These are phyloP conservation scores for Megalops atlanticus DNA, from an alignment of 2,113 vertebrate genomes.

Conservation along the genomic window DNA sequence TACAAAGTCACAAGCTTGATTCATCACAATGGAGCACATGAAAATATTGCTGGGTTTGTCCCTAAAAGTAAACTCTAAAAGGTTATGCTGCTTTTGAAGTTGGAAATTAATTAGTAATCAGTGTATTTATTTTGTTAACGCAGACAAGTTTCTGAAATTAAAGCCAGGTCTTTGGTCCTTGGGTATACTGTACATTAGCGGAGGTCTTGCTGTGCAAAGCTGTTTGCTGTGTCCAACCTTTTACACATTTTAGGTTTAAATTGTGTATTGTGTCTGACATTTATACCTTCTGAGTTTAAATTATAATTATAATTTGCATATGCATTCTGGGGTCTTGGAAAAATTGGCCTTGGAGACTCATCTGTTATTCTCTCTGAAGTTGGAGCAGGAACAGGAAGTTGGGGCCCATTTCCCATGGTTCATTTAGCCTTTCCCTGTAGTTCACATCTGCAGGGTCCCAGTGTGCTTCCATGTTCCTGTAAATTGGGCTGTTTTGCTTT, in stretches of 20 bases:
- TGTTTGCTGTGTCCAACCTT: too few species aligned
- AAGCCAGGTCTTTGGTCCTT: too few species aligned
- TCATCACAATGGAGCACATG: neutral
- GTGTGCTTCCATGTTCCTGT: neutral
- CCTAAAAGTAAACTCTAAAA: neutral
- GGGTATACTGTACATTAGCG: too few species aligned
- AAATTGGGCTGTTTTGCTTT: neutral
- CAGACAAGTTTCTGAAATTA: too few species aligned
- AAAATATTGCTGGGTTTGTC: neutral
- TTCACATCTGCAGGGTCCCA: neutral
- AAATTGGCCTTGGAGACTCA: neutral
- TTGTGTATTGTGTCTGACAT: too few species aligned
- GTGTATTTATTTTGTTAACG: too few species aligned
- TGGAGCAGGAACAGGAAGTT: too few species aligned
- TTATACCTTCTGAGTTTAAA: too few species aligned
- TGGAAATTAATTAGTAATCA: too few species aligned
- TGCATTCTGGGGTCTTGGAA: neutral
- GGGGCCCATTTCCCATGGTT: neutral
- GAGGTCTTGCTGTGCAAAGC: too few species aligned
- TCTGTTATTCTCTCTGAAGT: neutral
- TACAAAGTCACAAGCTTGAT: neutral
- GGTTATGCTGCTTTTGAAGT: neutral
- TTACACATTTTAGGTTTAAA: too few species aligned
- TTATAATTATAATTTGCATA: neutral
- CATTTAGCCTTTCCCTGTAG: neutral